phyloP scores from a whole-genome alignment of 2,797 vertebrate species.

The Toxotes lorentzi region DNA sequence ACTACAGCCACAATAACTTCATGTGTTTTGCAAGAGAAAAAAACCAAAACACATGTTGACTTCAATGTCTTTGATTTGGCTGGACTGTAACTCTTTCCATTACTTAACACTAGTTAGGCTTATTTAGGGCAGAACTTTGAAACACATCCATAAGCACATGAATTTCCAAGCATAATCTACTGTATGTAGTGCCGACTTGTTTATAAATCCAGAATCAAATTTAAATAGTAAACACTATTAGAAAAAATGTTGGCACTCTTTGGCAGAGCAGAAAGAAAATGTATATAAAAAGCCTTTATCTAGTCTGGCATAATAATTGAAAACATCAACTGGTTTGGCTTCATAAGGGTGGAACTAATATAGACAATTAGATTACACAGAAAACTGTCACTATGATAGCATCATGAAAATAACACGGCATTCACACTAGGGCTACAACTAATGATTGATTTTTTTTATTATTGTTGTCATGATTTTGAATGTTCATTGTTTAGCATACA shows the following conservation, averaged over 20 bases:
- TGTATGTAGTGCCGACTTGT: conserved; percentile 2
- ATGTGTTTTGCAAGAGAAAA: conserved; percentile 21
- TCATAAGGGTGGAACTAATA: too few species aligned
- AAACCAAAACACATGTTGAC: conserved; percentile 1
- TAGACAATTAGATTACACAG: too few species aligned
- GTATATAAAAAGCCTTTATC: too few species aligned
- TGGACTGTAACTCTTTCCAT: conserved; percentile 3
- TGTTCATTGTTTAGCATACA: too few species aligned
- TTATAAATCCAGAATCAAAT: not conserved
- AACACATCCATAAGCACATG: conserved; percentile 8
- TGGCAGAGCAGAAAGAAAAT: too few species aligned
- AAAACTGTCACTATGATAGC: too few species aligned
- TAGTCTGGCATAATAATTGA: too few species aligned
- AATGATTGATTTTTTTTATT: too few species aligned
- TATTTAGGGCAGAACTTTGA: not conserved
- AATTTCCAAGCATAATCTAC: conserved; percentile 11
- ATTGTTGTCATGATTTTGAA: too few species aligned
- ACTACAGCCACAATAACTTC: conserved; percentile 33
- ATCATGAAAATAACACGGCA: too few species aligned
- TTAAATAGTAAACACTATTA: not conserved
- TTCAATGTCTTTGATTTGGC: conserved; percentile 8
- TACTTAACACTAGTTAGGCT: conserved; percentile 1
- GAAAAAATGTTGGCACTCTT: not conserved
- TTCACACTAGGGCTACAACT: too few species aligned
- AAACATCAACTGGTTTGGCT: too few species aligned